phyloP scores from a whole-genome alignment of 2,113 vertebrate species.

The Sus scrofa region T2T-Sscrofa CM000823.6:3053001-3053500 shows the following conservation, averaged over 20 bases:
- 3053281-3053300: too few relatives aligned
- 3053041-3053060: fast-evolving
- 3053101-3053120: too few relatives aligned
- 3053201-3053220: neutral
- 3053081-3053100: neutral
- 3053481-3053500: neutral
- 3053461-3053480: neutral
- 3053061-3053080: fast-evolving
- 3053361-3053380: fast-evolving
- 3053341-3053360: fast-evolving
- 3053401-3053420: neutral
- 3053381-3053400: neutral
- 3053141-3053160: neutral
- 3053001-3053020: neutral
- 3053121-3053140: neutral
- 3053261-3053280: neutral
- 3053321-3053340: neutral
- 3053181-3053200: neutral
- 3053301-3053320: neutral
- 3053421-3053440: fast-evolving
- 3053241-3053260: fast-evolving
- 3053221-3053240: neutral
- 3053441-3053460: fast-evolving
- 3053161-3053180: neutral
- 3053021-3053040: neutral